Conservation (phyloP, 2,113 vertebrate genomes). For the Cephalopterus ornatus region DNA sequence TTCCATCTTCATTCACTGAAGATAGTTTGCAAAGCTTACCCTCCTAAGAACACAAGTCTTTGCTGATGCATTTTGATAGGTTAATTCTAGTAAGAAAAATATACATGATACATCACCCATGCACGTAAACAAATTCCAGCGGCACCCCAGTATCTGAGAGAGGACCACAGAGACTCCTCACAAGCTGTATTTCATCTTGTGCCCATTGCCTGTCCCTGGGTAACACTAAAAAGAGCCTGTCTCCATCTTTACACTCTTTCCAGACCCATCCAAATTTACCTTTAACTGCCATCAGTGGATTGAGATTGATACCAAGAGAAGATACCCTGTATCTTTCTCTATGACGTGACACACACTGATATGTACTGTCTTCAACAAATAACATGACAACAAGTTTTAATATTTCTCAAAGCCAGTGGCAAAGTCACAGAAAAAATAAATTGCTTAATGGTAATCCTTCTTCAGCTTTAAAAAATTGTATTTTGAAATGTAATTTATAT, state of each 20-base stretch:
- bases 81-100: background rate
- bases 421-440: background rate
- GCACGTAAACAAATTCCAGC: background rate
- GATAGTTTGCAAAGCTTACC: background rate
- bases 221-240: background rate
- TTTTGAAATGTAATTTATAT: background rate
- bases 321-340: background rate
- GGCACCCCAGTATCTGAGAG: rapidly evolving
- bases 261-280: background rate
- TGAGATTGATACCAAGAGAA: background rate
- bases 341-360: background rate
- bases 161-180: background rate
- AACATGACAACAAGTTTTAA: background rate
- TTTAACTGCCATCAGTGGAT: background rate
- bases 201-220: background rate
- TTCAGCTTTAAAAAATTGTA: background rate
- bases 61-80: background rate
- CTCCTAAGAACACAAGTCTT: background rate
- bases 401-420: background rate
- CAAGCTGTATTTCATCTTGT: background rate
- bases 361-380: background rate
- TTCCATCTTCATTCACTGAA: background rate
- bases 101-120: background rate
- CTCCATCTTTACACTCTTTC: background rate
- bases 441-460: background rate